Conservation (phyloP, 2,113 vertebrate genomes). For the Thamnophis sirtalis region DNA sequence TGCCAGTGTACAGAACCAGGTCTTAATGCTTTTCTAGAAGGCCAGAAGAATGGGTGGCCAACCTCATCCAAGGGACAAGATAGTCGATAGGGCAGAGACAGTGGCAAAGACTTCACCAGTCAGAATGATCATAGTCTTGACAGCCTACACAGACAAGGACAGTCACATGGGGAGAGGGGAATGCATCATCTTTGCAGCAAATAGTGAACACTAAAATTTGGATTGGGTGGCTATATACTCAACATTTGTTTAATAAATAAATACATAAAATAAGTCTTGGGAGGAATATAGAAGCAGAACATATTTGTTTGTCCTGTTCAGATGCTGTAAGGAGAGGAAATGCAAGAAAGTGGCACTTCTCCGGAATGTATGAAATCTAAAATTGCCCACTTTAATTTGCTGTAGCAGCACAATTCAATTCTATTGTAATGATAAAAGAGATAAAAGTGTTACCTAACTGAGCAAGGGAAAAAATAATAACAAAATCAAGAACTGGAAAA, state of each 20-base stretch:
- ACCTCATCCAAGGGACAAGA: background rate
- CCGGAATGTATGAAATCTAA: background rate
- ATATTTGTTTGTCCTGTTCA: background rate
- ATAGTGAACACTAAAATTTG: background rate
- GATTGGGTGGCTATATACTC: background rate
- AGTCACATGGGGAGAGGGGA: background rate
- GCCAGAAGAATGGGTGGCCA: background rate
- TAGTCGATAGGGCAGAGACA: background rate
- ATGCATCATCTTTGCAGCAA: background rate
- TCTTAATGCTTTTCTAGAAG: background rate
- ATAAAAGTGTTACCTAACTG: background rate
- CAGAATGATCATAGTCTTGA: background rate
- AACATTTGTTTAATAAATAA: background rate
- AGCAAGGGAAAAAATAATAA: no score
- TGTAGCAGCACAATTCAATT: background rate
- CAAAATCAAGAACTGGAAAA: no score
- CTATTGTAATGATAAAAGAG: background rate
- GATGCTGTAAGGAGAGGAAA: background rate
- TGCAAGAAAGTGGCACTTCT: background rate
- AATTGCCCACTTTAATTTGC: background rate
- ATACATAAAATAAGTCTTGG: background rate
- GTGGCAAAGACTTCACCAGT: background rate
- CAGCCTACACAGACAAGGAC: background rate
- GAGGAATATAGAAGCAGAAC: background rate
- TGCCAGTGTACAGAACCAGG: background rate